Evolutionary conservation across 1,140 invertebrate genomes (phyloP), one percentile per base, ranked within the genome.

Genomic region (Mya arenaria): DNA sequence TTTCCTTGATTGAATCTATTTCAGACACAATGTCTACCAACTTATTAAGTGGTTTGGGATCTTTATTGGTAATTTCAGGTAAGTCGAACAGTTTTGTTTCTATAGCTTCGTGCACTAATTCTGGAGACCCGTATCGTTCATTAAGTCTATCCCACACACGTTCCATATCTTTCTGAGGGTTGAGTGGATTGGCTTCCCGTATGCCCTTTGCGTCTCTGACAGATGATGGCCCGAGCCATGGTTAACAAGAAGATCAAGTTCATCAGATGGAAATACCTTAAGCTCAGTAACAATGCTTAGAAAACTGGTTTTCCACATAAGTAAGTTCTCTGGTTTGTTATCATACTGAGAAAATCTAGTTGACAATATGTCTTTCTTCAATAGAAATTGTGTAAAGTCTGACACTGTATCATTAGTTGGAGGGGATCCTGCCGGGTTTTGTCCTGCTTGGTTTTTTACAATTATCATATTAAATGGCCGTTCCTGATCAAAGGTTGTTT

Each of bases 181-280:
- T 44, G 17, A 37, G 5, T 1, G 25, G 13, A 60, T 79, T 65
- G 0, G 73, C 71, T 41, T 60, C 60, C n/a, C 74, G 30, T 13
- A 84, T 62, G 36, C 55, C 81, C 15, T 73, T 3, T 23, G 84
- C 82, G 34, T 81, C 72, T 37, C 63, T 84, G 4, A 37, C 55
- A 0, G 78, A 83, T 37, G 78, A 32, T 4, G 79, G 52, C 5
- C 85, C 85, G 19, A 85, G 37, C 83, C 79, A 86, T 48, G n/a
- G n/a, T 83, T 86, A 19, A 79, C 55, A 2, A 86, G 55, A 23
- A 86, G 36, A 34, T 86, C 73, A n/a, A 78, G 17, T 48, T 86
- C 83, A 58, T 86, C 85, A 1, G 55, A 28, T n/a, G 66, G 25
- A 19, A 66, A 37, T n/a, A 69, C 63, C 13, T 56, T 34, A 25